These are phyloP conservation scores for Lysiphlebus fabarum DNA, from an alignment of 1,140 invertebrate genomes.

Conservation along the genomic window DNA sequence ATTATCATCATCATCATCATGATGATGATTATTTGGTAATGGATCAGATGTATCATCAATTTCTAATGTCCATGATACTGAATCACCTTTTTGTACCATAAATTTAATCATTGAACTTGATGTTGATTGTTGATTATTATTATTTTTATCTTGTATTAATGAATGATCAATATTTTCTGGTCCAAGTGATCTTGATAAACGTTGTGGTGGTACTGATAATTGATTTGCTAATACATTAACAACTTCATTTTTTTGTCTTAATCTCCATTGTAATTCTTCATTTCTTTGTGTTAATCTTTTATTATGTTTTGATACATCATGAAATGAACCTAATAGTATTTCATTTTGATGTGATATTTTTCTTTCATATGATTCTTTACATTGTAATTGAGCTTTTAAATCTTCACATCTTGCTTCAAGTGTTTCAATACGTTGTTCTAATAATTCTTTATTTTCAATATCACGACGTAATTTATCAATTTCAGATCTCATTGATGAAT, in stretches of 20 bases:
- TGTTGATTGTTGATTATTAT: constrained; percentile 43
- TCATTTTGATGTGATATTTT: constrained; percentile 64
- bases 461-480: constrained; percentile 61
- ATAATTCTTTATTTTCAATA: constrained; percentile 59
- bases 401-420: constrained; percentile 68
- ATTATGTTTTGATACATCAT: constrained; percentile 72
- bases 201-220: constrained; percentile 32
- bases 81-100: constrained; percentile 78
- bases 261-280: constrained; percentile 81
- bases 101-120: constrained; percentile 67
- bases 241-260: constrained; percentile 73
- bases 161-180: constrained; percentile 37
- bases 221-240: constrained; percentile 55
- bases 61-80: constrained; percentile 78
- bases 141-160: constrained; percentile 17
- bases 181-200: constrained; percentile 38
- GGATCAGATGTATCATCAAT: constrained; percentile 64
- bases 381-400: constrained; percentile 63
- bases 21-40: constrained; percentile 19
- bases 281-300: constrained; percentile 75
- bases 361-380: constrained; percentile 56
- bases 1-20: too few relatives aligned
- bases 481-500: constrained; percentile 65
- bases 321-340: constrained; percentile 66
- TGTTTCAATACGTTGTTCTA: constrained; percentile 58